Percentiles rank a stretch among this genome's conserved stretches.
These are phyloP conservation scores for Nomada fucata DNA, from an alignment of 2,888 invertebrate species.

Conservation along the genomic window DNA sequence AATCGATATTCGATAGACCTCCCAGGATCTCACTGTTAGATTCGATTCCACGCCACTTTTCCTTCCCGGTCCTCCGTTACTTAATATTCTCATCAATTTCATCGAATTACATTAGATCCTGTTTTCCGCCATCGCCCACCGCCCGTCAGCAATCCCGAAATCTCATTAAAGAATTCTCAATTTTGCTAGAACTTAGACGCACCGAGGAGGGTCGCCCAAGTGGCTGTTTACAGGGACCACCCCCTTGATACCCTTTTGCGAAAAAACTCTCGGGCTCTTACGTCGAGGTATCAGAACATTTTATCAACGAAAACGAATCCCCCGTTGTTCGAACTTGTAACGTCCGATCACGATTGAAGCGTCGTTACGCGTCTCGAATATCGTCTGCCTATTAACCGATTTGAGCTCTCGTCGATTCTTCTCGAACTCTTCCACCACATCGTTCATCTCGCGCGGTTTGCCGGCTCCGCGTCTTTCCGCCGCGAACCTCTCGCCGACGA, in stretches of 20 bases:
- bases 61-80: neutral
- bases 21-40: neutral
- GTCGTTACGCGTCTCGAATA: conserved; percentile 53
- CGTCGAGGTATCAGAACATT: conserved; percentile 41
- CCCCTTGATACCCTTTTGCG: conserved; percentile 22
- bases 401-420: conserved; percentile 24
- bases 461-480: neutral
- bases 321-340: conserved; percentile 39
- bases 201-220: neutral
- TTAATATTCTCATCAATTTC: conserved; percentile 23
- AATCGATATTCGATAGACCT: neutral
- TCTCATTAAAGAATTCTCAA: conserved; percentile 37
- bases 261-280: conserved; percentile 1
- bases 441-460: neutral
- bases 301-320: neutral
- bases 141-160: conserved; percentile 3
- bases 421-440: conserved; percentile 9
- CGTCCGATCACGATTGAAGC: conserved; percentile 54
- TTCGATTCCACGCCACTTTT: neutral
- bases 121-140: conserved; percentile 12
- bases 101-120: conserved; percentile 26
- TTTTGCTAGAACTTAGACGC: conserved; percentile 21
- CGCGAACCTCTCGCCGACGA: conserved; percentile 33
- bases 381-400: conserved; percentile 18
- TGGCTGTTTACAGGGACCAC: conserved; percentile 43